phyloP scores from a whole-genome alignment of 2,113 vertebrate species.

The Cepphus grylle region DNA sequence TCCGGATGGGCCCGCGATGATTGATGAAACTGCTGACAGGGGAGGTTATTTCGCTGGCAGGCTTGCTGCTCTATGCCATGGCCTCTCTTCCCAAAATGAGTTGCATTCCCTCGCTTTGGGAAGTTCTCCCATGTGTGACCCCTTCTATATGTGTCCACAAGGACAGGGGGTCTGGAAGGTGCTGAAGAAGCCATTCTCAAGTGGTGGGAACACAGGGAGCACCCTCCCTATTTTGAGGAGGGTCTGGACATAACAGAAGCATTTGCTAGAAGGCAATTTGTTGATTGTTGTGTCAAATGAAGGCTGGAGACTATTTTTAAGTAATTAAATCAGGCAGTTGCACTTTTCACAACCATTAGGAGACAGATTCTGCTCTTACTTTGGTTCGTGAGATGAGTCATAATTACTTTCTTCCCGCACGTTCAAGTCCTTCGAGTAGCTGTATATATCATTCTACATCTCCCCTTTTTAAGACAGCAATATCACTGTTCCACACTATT shows the following conservation, averaged over 20 bases:
- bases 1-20: not conserved
- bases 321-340: not conserved
- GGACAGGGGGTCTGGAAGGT: not conserved
- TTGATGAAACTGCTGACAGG: not conserved
- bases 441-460: not conserved
- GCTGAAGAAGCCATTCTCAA: not conserved
- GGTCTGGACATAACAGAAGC: not conserved
- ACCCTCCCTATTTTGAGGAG: not conserved
- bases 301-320: not conserved
- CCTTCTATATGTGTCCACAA: not conserved
- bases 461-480: not conserved
- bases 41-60: not conserved
- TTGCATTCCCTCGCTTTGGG: not conserved
- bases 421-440: not conserved
- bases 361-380: not conserved
- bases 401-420: not conserved
- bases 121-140: not conserved
- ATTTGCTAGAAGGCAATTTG: not conserved
- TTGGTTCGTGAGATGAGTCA: not conserved
- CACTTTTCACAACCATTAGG: not conserved
- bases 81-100: not conserved
- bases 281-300: not conserved
- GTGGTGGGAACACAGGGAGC: not conserved
- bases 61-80: not conserved
- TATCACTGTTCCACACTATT: not conserved